phyloP scores from a whole-genome alignment of 2,888 invertebrate species.

The Zeuzera pyrina region DNA sequence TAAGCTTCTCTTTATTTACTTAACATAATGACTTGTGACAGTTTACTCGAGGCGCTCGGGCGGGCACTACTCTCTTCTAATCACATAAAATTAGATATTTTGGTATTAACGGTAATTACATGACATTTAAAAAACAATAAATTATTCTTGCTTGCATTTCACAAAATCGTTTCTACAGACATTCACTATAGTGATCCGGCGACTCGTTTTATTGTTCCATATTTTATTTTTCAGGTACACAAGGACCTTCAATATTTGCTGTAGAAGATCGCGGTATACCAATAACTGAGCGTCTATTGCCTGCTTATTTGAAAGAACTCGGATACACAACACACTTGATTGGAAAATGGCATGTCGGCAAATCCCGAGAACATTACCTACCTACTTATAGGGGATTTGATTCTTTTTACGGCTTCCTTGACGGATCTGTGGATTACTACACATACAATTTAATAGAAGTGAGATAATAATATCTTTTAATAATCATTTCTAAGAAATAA shows the following conservation, averaged over 20 bases:
- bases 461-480: constrained; percentile 4
- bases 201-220: too few species aligned
- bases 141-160: too few species aligned
- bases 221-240: constrained; percentile 23
- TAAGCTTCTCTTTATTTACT: too few species aligned
- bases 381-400: constrained; percentile 84
- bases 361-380: constrained; percentile 77
- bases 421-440: constrained; percentile 83
- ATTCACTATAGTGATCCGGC: too few species aligned
- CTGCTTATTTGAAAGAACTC: constrained; percentile 77
- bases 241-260: constrained; percentile 34
- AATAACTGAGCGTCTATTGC: constrained; percentile 77
- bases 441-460: constrained; percentile 70
- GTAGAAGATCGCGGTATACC: constrained; percentile 82
- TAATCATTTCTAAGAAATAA: too few species aligned
- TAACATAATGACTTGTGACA: too few species aligned
- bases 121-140: not conserved
- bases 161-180: too few species aligned
- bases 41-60: too few species aligned
- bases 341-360: constrained; percentile 93
- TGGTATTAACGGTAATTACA: too few species aligned
- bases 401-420: constrained; percentile 87
- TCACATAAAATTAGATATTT: too few species aligned
- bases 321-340: constrained; percentile 86
- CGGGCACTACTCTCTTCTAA: too few species aligned